Conservation (phyloP, 2,113 vertebrate species). For the Quiscalus mexicanus region DNA sequence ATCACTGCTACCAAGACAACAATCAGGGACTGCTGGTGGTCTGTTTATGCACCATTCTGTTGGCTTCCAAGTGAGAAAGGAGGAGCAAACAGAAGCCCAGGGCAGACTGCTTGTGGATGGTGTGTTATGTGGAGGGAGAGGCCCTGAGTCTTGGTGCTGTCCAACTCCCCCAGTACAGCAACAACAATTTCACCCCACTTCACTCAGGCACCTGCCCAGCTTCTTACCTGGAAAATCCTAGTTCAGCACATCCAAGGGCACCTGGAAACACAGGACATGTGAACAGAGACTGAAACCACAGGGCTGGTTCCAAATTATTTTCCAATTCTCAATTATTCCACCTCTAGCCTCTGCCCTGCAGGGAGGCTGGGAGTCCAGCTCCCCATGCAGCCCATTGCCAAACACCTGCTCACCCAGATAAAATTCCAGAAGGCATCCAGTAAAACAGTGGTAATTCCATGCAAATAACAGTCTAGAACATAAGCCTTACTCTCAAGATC, state of each 20-base stretch:
- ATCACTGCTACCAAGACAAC: fast-evolving
- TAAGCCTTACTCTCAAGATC: background rate
- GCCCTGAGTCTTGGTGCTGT: background rate
- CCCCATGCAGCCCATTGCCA: background rate
- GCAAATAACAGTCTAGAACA: background rate
- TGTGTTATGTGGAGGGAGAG: background rate
- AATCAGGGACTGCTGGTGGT: fast-evolving
- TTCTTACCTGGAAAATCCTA: background rate
- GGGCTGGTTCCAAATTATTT: background rate
- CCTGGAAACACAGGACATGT: background rate
- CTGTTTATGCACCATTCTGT: background rate
- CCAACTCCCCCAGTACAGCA: background rate
- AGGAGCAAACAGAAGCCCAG: background rate
- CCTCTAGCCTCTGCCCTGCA: background rate
- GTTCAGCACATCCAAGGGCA: background rate
- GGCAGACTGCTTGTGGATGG: background rate
- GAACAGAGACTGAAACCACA: background rate
- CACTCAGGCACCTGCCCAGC: background rate
- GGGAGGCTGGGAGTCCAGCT: background rate
- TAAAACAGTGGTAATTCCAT: background rate
- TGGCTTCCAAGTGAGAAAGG: background rate
- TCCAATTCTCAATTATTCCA: background rate
- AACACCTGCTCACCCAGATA: fast-evolving
- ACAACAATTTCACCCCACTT: background rate
- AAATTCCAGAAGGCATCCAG: background rate